Percentiles rank a stretch among this genome's conserved stretches.
Evolutionary conservation across 1,140 invertebrate species (phyloP).

Genomic region (Hyposmocoma kahamanoa): DNA sequence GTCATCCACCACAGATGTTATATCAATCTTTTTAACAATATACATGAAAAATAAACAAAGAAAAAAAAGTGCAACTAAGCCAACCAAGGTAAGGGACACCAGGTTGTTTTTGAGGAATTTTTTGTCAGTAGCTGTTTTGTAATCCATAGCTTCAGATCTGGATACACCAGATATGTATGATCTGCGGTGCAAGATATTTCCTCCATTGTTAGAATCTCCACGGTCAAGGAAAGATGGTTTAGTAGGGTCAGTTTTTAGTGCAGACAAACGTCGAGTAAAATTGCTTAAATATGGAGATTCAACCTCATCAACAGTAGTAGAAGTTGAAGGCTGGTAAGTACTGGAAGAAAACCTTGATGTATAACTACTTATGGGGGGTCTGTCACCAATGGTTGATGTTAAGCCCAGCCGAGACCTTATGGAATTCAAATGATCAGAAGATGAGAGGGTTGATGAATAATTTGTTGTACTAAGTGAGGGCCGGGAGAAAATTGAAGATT

Average conservation of each 20-base stretch:
- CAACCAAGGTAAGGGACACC: slow-evolving; percentile 78
- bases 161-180: slow-evolving; percentile 50
- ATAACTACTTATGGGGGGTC: slow-evolving; percentile 40
- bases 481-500: slow-evolving; percentile 53
- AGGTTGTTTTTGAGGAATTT: slow-evolving; percentile 76
- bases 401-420: slow-evolving; percentile 69
- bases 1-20: slow-evolving; percentile 61
- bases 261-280: slow-evolving; percentile 77
- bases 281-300: slow-evolving; percentile 81
- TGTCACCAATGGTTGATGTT: slow-evolving; percentile 47
- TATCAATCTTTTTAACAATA: slow-evolving; percentile 75
- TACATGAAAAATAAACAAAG: slow-evolving; percentile 78
- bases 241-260: slow-evolving; percentile 66
- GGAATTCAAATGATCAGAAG: slow-evolving; percentile 72
- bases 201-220: slow-evolving; percentile 59
- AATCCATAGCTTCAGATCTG: slow-evolving; percentile 63
- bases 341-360: slow-evolving; percentile 41
- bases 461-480: slow-evolving; percentile 43
- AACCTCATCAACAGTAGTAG: slow-evolving; percentile 54
- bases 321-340: slow-evolving; percentile 50
- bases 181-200: slow-evolving; percentile 41
- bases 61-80: slow-evolving; percentile 78
- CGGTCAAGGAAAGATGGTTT: slow-evolving; percentile 45
- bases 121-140: slow-evolving; percentile 64
- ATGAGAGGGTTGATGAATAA: slow-evolving; percentile 45